Base-by-base conservation (phyloP, 2,797 vertebrate species). In the Melanotaenia boesemani region DNA sequence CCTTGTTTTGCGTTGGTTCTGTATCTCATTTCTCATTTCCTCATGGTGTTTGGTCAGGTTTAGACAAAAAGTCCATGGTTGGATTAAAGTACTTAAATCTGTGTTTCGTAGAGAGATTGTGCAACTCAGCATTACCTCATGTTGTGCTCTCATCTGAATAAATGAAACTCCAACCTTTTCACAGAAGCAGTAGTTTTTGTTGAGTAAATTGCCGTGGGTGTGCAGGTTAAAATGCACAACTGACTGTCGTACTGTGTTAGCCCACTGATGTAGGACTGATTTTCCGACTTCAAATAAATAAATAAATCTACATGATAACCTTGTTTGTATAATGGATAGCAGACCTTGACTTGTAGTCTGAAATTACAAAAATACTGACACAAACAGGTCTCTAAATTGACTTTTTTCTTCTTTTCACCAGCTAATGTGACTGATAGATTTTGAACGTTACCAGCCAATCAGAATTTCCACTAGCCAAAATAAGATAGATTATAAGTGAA, bases 271-370 rank as follows among this genome's bases (percentile, higher is more conserved):
- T n/a, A 22, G 7, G 12, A 24, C 22, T 26, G 52, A 54, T 24
- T 54, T 24, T 22, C 52, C 22, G 15, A 41, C 39, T 41, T 11
- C 3, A 41, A 13, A 44, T 2, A 41, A 13, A 36, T 36, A 36
- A n/a, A 41, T 2, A 41, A 2, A 41, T 13, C 11, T 18, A 15
- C 39, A 41, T 2, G 39, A 41, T 13, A 41, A 41, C 3, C 39
- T 41, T 41, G 39, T 15, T 41, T 41, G 13, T 41, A 15, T 41
- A 41, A 41, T 41, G 50, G 50, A 24, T 10, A 52, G 22, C 65
- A 46, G 65, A 30, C 52, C 11, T n/a, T 22, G 34, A 37, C 48
- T 28, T 62, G 48, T 70, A 24, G 58, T 50, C 44, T 69, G 37
- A 54, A 62, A 54, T 30, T 22, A 41, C 10, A 9, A 41, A 26